Percentiles rank a stretch among this genome's conserved stretches.
Evolutionary conservation across 2,113 vertebrate species (phyloP).

Genomic region (Macaca nemestrina): DNA sequence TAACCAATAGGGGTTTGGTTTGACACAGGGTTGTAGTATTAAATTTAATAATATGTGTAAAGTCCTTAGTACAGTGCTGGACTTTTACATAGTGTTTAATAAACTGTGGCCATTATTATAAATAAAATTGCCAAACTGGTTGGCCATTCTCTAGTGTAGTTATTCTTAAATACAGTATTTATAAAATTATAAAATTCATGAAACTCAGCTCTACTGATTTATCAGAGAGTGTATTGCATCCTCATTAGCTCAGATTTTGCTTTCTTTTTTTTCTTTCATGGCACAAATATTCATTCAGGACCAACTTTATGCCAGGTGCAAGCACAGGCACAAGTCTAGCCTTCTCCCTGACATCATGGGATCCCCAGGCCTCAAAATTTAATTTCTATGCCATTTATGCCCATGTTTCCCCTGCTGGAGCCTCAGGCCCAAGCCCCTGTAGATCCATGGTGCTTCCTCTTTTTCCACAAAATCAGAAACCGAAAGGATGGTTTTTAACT

Average conservation of each 20-base stretch:
- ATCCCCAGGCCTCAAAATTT: background rate
- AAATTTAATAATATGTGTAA: slow-evolving; percentile 11
- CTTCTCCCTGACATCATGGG: background rate
- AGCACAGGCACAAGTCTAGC: background rate
- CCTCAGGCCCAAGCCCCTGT: background rate
- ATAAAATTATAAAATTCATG: background rate
- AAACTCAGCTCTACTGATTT: background rate
- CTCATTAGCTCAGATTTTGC: background rate
- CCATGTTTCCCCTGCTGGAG: background rate
- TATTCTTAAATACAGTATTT: background rate
- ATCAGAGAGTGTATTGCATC: background rate
- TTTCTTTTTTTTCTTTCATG: background rate
- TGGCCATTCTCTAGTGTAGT: background rate
- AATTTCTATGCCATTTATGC: background rate
- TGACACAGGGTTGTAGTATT: background rate
- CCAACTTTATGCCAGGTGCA: background rate
- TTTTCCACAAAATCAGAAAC: background rate
- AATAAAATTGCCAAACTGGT: background rate
- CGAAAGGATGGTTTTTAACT: background rate
- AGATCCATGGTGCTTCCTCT: background rate
- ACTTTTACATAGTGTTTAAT: background rate
- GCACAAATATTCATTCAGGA: background rate
- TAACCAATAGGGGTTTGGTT: background rate
- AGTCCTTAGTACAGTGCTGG: background rate
- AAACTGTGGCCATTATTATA: background rate